Percentiles rank a stretch among this genome's conserved stretches.
Conservation (phyloP, 2,797 vertebrate genomes). For the Poeciliopsis turneri region DNA sequence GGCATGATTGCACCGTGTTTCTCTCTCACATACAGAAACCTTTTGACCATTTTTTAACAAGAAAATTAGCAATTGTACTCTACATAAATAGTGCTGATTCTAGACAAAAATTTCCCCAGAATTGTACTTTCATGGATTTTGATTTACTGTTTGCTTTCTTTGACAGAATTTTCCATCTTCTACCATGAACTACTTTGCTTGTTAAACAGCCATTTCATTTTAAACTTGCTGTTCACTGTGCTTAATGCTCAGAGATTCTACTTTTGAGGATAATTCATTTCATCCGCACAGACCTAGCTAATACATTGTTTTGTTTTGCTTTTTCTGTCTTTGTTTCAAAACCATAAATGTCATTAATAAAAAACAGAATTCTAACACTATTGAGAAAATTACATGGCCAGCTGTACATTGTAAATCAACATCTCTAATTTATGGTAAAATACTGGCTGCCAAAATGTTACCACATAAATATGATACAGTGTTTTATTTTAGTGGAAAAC, state of each 20-base stretch:
- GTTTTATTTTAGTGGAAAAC: no score
- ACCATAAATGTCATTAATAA: background rate
- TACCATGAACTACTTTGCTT: background rate
- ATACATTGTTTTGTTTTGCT: background rate
- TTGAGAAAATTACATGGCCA: background rate
- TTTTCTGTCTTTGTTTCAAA: background rate
- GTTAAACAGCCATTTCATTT: constrained; percentile 7
- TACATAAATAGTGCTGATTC: constrained; percentile 12
- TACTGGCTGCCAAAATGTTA: no score
- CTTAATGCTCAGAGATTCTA: background rate
- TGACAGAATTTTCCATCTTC: constrained; percentile 11
- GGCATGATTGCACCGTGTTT: constrained; percentile 48
- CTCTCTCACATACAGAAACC: constrained; percentile 40
- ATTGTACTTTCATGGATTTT: background rate
- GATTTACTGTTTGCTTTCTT: background rate
- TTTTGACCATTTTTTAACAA: constrained; percentile 13
- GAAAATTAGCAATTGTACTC: constrained; percentile 17
- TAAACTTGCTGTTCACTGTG: constrained; percentile 7
- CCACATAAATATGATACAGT: no score
- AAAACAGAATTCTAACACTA: background rate
- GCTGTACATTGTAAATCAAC: background rate
- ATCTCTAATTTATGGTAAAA: no score
- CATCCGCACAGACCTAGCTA: background rate
- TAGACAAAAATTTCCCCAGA: background rate
- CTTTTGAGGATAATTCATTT: background rate